Evolutionary conservation across 2,113 vertebrate genomes (phyloP), one percentile per base, ranked within the genome.

Genomic region (Apodemus sylvaticus): DNA sequence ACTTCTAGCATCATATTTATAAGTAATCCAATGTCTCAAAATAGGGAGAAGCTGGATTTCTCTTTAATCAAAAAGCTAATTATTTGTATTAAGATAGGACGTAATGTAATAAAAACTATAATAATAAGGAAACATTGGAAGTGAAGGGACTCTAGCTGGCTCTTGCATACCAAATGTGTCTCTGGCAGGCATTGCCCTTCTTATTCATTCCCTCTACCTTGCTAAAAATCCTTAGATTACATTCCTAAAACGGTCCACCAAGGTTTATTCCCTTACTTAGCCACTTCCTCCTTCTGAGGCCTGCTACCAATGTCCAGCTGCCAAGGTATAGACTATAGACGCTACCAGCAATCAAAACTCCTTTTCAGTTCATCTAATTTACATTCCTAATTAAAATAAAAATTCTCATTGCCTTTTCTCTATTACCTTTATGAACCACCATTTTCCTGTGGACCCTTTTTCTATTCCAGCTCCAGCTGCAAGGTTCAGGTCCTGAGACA

Each of bases 51-150:
- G 10, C 3, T 45, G 11, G 53, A 53, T 2, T 60, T 74, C 0
- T 55, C 4, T 88, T 81, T 34, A 36, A 71, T 73, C 31, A 90
- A 82, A 74, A 89, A 82, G 29, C 22, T 74, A 62, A 51, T n/a
- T 78, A 4, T 93, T 94, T 76, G 13, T 39, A 62, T 45, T n/a
- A 9, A 92, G 90, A 53, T 87, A 51, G 5, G 5, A 70, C 62
- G 86, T 51, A 36, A 39, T 31, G 29, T 89, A 89, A 70, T 7
- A 13, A 36, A 62, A 74, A 83, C 17, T 76, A 36, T 58, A 87
- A 86, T 62, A 14, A 93, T 73, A 42, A 89, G 87, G 20, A 24
- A 89, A 93, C 26, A 24, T 81, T 70, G 68, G 16, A 36, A 70
- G 34, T 19, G 68, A 70, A 70, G 5, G 14, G 68, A 6, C 34